phyloP scores from a whole-genome alignment of 92 coral and sea anemone genomes.

The Meandrina meandrites region DNA sequence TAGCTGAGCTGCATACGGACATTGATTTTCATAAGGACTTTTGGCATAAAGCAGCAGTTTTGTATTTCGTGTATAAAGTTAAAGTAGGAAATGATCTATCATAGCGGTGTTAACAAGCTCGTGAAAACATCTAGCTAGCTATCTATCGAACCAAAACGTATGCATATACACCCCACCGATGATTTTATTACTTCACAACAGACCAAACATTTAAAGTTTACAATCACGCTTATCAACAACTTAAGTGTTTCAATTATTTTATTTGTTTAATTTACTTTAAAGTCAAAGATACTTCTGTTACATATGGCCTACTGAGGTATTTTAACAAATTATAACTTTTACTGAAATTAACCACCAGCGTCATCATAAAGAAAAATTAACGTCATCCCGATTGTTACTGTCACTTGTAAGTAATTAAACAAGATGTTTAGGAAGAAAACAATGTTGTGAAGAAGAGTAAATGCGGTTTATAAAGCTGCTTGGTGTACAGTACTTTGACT shows the following conservation, averaged over 20 bases:
- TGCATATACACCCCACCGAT: neutral
- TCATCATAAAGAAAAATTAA: neutral
- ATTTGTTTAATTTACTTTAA: neutral
- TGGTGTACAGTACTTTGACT: neutral
- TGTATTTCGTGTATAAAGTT: neutral
- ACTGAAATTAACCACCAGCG: neutral
- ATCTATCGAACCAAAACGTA: neutral
- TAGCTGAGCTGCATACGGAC: too few relatives aligned
- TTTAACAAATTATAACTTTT: neutral
- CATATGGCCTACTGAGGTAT: neutral
- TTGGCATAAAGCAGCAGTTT: neutral
- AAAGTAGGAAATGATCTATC: neutral
- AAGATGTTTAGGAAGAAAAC: neutral
- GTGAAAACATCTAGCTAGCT: neutral
- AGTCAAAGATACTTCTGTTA: neutral
- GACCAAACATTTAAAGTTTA: neutral
- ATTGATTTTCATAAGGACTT: too few relatives aligned
- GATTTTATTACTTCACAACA: neutral
- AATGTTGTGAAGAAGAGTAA: neutral
- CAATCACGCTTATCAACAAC: neutral
- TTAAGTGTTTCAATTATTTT: neutral
- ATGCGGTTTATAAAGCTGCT: neutral
- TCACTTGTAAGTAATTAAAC: neutral
- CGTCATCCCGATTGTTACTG: neutral
- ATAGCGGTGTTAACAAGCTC: neutral